Percentiles rank a stretch among this genome's conserved stretches.
These are phyloP conservation scores for Tolmerus cingulatus DNA, from an alignment of 2,888 invertebrate genomes.

Conservation along the genomic window DNA sequence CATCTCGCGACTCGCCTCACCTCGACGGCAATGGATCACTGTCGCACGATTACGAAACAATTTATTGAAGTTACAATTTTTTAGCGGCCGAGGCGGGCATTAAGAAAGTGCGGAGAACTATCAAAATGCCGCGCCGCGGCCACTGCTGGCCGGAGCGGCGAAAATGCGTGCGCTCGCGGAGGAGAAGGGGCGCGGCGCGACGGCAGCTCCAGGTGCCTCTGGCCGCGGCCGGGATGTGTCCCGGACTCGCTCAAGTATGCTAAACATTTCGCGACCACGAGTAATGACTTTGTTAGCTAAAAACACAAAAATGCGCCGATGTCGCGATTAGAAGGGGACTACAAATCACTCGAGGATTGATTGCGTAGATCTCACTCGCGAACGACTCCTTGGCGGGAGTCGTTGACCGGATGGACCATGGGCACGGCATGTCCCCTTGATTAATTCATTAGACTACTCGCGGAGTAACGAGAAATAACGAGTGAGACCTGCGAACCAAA, in stretches of 20 bases:
- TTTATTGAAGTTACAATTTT: conserved; percentile 46
- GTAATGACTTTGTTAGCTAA: conserved; percentile 50
- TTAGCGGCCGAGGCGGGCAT: conserved; percentile 21
- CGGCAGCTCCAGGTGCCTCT: neutral
- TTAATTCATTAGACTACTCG: neutral
- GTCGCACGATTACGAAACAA: conserved; percentile 45
- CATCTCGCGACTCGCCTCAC: neutral
- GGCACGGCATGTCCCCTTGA: neutral
- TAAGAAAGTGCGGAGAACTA: conserved; percentile 15
- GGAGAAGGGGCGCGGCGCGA: neutral
- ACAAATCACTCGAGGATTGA: conserved; percentile 8
- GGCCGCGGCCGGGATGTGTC: neutral
- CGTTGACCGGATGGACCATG: neutral
- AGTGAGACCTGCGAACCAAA: neutral
- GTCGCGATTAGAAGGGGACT: neutral
- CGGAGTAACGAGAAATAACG: neutral
- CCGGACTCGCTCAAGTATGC: conserved; percentile 36
- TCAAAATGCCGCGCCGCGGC: neutral
- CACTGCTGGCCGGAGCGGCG: neutral
- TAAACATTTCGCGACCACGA: conserved; percentile 47
- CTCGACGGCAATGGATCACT: conserved; percentile 38
- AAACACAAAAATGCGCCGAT: conserved; percentile 30
- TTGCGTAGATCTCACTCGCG: neutral
- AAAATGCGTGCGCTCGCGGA: neutral
- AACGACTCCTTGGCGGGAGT: neutral